Base-by-base conservation (phyloP, 2,113 vertebrate species). In the Scomber japonicus region DNA sequence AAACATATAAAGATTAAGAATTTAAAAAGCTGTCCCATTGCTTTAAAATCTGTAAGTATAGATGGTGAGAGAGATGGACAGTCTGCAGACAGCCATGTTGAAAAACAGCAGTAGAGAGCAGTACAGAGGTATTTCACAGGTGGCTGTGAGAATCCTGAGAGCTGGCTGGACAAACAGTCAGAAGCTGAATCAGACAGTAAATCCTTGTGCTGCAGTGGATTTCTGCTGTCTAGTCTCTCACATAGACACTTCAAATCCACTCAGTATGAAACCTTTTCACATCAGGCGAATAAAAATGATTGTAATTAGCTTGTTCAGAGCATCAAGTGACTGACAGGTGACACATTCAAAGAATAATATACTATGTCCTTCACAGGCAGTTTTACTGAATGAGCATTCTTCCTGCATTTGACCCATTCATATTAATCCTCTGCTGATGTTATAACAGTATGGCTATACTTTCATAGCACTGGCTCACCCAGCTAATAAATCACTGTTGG, bases 51-150 rank as follows among this genome's bases (percentile, higher is more conserved):
- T 69, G 24, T 45, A 45, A 59, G 45, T 19, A 31, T 5, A 40
- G 17, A 75, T 60, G 24, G 9, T 11, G 21, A 48, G 69, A 30
- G 54, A 35, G 65, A 44, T 45, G 35, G 13, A 56, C n/a, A 14
- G 44, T 17, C 9, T 46, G 55, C 7, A 50, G 15, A 46, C 40
- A 45, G 69, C 54, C 16, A 27, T 45, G 68, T 44, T 82, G 66
- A 76, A 79, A 71, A 56, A 66, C 4, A 54, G 9, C 69, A 56
- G 49, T 60, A 56, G 56, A n/a, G n/a, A n/a, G n/a, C n/a, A n/a
- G n/a, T n/a, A n/a, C 49, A 74, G 64, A 73, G 69, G 71, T 85
- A 88, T 90, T 90, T 90, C 53, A 62, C 80, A 85, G 57, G 76
- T 57, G 57, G 13, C 17, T 82, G 80, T 69, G 49, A 85, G 49